Conservation (phyloP, 2,888 invertebrate genomes). For the Euproctis similis region DNA sequence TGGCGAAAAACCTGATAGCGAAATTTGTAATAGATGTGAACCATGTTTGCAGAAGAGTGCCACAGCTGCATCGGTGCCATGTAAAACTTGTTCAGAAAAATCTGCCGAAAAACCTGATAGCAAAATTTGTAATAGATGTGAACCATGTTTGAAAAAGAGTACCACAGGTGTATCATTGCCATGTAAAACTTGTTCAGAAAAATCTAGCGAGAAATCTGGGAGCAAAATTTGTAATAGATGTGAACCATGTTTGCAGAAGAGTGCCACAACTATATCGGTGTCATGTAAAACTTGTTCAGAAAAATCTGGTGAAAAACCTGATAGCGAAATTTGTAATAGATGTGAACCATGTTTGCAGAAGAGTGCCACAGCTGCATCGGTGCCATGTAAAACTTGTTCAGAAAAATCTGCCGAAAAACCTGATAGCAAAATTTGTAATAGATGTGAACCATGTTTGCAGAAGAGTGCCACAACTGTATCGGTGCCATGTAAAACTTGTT, state of each 20-base stretch:
- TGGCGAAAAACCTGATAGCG: no score
- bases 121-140: constrained; percentile 3
- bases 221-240: constrained; percentile 4
- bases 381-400: background rate
- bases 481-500: background rate
- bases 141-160: background rate
- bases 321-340: constrained; percentile 2
- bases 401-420: background rate
- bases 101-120: background rate
- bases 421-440: constrained; percentile 2
- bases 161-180: no score
- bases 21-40: constrained; percentile 4
- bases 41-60: background rate
- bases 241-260: background rate
- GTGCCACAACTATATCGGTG: no score
- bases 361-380: no score
- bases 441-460: constrained; percentile 1
- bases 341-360: constrained; percentile 1
- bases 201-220: no score
- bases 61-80: no score
- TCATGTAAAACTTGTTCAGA: background rate
- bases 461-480: no score
- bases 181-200: background rate
- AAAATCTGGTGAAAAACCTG: no score
- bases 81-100: background rate